Conservation (phyloP, 2,113 vertebrate species). For the Caranx melampygus region DNA sequence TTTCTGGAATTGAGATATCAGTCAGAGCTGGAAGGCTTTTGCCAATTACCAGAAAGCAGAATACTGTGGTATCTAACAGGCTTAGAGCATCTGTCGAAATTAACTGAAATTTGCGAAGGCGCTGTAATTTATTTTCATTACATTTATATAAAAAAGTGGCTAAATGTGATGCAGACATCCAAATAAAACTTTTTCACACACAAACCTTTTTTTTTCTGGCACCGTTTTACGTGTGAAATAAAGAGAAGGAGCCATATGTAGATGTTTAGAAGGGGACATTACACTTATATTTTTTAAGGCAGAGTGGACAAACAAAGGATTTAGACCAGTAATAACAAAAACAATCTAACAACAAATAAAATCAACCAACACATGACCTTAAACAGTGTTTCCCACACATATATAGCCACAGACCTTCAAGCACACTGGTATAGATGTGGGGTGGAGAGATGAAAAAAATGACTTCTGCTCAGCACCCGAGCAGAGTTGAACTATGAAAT, state of each 20-base stretch:
- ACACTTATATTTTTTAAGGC: background rate
- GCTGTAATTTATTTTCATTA: background rate
- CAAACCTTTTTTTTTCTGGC: too few species aligned
- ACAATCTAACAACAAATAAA: background rate
- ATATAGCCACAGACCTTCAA: slow-evolving; percentile 4
- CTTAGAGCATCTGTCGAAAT: background rate
- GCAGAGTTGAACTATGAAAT: slow-evolving; percentile 82
- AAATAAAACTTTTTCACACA: background rate
- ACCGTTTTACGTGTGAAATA: too few species aligned
- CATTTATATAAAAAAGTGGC: background rate
- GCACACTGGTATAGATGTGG: slow-evolving; percentile 35
- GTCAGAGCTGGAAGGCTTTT: background rate
- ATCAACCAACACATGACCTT: background rate
- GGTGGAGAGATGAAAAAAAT: slow-evolving; percentile 69
- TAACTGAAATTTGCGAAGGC: background rate
- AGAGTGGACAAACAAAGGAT: slow-evolving; percentile 8
- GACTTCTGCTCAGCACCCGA: slow-evolving; percentile 74
- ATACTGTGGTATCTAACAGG: background rate
- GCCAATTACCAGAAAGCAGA: background rate
- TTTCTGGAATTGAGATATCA: background rate
- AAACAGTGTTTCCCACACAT: background rate
- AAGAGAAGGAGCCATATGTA: background rate
- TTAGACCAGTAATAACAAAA: background rate
- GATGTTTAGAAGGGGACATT: background rate
- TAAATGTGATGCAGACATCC: background rate